Evolutionary conservation across 2,113 vertebrate genomes (phyloP).

Genomic region (Chlorodrepanis virens): DNA sequence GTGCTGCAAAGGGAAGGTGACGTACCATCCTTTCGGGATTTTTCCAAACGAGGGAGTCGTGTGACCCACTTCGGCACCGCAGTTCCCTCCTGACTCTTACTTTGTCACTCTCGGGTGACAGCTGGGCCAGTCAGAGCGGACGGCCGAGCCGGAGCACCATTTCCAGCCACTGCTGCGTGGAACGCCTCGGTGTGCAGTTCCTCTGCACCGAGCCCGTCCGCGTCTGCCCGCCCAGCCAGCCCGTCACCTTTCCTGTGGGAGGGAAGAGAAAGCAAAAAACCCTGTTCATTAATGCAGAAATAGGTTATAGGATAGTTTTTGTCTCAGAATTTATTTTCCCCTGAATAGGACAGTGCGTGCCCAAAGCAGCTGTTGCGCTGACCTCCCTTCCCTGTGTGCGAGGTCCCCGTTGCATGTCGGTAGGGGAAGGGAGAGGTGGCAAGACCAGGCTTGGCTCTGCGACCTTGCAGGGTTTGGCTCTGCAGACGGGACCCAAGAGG

Average conservation of each 20-base stretch:
- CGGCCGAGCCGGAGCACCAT: not conserved
- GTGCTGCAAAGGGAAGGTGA: not conserved
- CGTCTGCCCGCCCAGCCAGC: not conserved
- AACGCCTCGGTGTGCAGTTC: accelerated
- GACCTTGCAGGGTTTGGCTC: not conserved
- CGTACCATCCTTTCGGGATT: not conserved
- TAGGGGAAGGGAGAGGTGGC: not conserved
- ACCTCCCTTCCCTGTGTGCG: not conserved
- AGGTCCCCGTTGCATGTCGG: not conserved
- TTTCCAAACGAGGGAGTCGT: not conserved
- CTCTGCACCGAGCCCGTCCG: not conserved
- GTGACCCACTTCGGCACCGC: not conserved
- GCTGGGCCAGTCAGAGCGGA: not conserved
- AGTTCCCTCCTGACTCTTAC: not conserved
- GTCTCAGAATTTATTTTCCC: not conserved
- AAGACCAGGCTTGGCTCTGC: not conserved
- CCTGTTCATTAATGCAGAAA: not conserved
- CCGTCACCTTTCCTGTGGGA: not conserved
- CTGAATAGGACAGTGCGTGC: not conserved
- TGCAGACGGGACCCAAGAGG: not conserved
- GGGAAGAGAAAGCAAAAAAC: not conserved
- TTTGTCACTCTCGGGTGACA: not conserved
- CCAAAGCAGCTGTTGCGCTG: not conserved
- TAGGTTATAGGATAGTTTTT: not conserved
- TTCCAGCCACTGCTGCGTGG: accelerated